Evolutionary conservation across 2,113 vertebrate genomes (phyloP).

Genomic region (Felis catus): F.catus_Fca126_mat1.0 CM031417.1:90142001-90142500

Average conservation of each 20-base stretch:
- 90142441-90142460: neutral
- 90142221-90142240: constrained; percentile 21
- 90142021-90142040: neutral
- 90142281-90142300: neutral
- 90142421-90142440: neutral
- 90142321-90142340: neutral
- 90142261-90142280: neutral
- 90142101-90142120: neutral
- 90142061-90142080: neutral
- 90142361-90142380: neutral
- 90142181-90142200: neutral
- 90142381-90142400: neutral
- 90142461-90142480: neutral
- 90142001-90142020: neutral
- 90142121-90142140: neutral
- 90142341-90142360: neutral
- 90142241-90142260: neutral
- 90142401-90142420: neutral
- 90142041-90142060: neutral
- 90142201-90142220: neutral
- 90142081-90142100: neutral
- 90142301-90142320: neutral
- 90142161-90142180: neutral
- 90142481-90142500: constrained; percentile 1
- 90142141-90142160: neutral